Conservation (phyloP, 92 coral and sea anemone genomes). For the Desmophyllum pertusum region DNA sequence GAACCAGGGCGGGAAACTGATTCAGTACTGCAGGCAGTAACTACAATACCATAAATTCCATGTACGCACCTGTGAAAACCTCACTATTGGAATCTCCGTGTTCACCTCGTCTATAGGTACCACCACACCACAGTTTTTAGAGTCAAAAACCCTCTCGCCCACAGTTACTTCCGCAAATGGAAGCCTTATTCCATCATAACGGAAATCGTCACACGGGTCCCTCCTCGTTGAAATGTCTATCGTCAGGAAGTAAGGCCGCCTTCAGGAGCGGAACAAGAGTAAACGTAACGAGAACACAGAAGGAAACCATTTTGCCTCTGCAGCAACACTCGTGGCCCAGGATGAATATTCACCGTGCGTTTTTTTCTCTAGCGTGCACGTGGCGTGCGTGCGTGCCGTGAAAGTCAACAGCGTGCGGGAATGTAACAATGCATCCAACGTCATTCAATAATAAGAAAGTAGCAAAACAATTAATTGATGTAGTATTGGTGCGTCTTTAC, state of each 20-base stretch:
- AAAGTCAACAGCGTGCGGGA: neutral
- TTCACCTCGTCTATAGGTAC: constrained; percentile 31
- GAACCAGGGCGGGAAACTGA: too few species aligned
- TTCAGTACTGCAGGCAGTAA: neutral
- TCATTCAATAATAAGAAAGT: too few species aligned
- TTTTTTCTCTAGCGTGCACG: too few species aligned
- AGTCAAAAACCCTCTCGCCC: constrained; percentile 8
- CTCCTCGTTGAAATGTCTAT: neutral
- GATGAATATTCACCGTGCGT: neutral
- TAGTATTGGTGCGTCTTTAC: too few species aligned
- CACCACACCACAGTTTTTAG: constrained; percentile 23
- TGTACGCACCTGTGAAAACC: constrained; percentile 31
- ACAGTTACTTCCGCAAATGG: constrained; percentile 25
- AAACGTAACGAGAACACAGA: neutral
- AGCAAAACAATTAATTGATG: too few species aligned
- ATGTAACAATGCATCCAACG: neutral
- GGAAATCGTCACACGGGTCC: constrained; percentile 22
- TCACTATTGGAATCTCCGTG: constrained; percentile 29
- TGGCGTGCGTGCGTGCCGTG: too few species aligned
- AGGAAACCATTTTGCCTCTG: neutral
- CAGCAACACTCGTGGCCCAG: neutral
- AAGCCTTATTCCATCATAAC: constrained; percentile 8
- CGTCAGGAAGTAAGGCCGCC: constrained; percentile 10
- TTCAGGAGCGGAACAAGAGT: neutral
- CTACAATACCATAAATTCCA: neutral